Evolutionary conservation across 1,140 invertebrate species (phyloP).

Genomic region (Pygmarrhopalites habei): DNA sequence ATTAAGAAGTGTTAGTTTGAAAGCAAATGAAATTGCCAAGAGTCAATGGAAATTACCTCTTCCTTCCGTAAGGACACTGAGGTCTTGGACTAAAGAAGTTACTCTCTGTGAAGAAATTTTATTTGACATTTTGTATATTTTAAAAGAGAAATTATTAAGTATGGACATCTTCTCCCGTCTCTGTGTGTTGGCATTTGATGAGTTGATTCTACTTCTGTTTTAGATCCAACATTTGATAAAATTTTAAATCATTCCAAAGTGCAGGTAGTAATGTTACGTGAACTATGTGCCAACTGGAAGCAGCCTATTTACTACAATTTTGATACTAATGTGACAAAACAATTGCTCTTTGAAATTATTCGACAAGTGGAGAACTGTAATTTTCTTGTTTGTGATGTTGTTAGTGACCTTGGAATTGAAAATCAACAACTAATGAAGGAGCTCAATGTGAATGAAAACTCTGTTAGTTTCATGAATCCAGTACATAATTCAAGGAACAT

Average conservation of each 20-base stretch:
- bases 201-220: not conserved
- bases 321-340: conserved; percentile 27
- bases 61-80: not conserved
- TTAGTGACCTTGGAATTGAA: conserved; percentile 18
- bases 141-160: not conserved
- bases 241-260: conserved; percentile 15
- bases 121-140: conserved; percentile 1
- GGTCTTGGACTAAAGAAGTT: conserved; percentile 11
- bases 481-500: not conserved
- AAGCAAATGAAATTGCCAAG: conserved; percentile 13
- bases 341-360: conserved; percentile 17
- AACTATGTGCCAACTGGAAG: conserved; percentile 31
- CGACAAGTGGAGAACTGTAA: conserved; percentile 9
- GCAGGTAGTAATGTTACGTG: conserved; percentile 32
- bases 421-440: not conserved
- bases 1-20: conserved; percentile 1
- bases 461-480: conserved; percentile 16
- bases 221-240: conserved; percentile 13
- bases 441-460: not conserved
- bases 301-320: conserved; percentile 35
- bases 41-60: not conserved
- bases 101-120: not conserved
- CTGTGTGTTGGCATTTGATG: conserved; percentile 16
- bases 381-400: conserved; percentile 23
- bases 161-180: not conserved